Percentiles rank a stretch among this genome's conserved stretches.
phyloP scores from a whole-genome alignment of 2,797 vertebrate species.

The Microcaecilia unicolor region DNA sequence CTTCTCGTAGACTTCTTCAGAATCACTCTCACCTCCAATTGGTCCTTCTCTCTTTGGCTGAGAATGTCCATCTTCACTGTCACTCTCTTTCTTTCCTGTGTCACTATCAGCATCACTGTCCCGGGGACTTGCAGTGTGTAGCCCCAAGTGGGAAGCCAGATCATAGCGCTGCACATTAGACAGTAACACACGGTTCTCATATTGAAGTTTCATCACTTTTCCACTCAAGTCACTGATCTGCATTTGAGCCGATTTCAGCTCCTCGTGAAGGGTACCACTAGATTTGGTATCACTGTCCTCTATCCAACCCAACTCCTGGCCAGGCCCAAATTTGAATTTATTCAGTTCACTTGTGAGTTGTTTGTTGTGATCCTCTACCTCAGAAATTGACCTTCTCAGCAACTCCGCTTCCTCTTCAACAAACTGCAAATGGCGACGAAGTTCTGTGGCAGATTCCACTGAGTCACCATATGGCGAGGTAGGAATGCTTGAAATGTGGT shows the following conservation, averaged over 20 bases:
- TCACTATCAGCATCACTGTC: slow-evolving; percentile 84
- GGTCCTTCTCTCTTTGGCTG: slow-evolving; percentile 94
- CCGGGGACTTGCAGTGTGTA: slow-evolving; percentile 70
- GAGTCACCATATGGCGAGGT: slow-evolving; percentile 83
- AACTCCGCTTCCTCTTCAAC: slow-evolving; percentile 95
- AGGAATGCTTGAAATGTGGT: slow-evolving; percentile 82
- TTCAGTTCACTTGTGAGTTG: slow-evolving; percentile 86
- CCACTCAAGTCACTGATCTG: slow-evolving; percentile 90
- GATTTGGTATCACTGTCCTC: slow-evolving; percentile 29
- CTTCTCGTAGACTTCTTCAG: slow-evolving; percentile 86
- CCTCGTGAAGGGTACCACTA: slow-evolving; percentile 67
- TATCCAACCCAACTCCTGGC: slow-evolving; percentile 50
- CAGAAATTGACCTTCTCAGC: slow-evolving; percentile 84
- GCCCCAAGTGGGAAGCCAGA: slow-evolving; percentile 74
- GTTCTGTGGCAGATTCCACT: slow-evolving; percentile 77
- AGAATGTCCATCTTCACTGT: slow-evolving; percentile 69
- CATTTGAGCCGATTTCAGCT: slow-evolving; percentile 78
- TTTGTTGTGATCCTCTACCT: slow-evolving; percentile 95
- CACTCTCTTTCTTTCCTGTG: slow-evolving; percentile 69
- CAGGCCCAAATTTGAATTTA: slow-evolving; percentile 83
- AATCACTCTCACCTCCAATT: slow-evolving; percentile 90
- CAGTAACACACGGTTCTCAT: slow-evolving; percentile 88
- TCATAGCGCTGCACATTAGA: slow-evolving; percentile 88
- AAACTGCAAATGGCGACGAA: slow-evolving; percentile 91
- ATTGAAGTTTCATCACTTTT: slow-evolving; percentile 92